These are phyloP conservation scores for Eilema sororculum DNA, from an alignment of 2,888 invertebrate genomes.

Conservation along the genomic window DNA sequence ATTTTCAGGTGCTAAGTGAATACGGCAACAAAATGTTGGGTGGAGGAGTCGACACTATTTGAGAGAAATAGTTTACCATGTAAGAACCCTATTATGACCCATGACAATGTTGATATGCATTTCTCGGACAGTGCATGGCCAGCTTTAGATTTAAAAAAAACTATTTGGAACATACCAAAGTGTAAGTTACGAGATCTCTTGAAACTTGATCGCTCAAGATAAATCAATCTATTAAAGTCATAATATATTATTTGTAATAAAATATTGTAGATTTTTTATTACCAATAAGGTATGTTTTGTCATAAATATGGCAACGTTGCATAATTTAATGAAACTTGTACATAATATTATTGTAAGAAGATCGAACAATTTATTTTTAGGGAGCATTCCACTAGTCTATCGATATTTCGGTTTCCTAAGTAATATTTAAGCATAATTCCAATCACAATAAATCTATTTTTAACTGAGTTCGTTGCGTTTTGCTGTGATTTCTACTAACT, in stretches of 20 bases:
- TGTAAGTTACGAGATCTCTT: conserved; percentile 72
- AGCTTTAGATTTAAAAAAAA: conserved; percentile 45
- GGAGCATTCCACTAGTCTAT: conserved; percentile 68
- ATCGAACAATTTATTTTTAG: conserved; percentile 67
- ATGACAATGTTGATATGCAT: conserved; percentile 47
- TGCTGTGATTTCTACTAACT: conserved; percentile 81
- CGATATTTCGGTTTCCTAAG: conserved; percentile 50
- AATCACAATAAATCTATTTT: conserved; percentile 52
- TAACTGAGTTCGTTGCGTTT: conserved; percentile 63
- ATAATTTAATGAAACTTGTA: conserved; percentile 56
- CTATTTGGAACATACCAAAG: conserved; percentile 78
- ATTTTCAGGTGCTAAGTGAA: conserved; percentile 90
- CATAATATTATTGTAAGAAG: conserved; percentile 53
- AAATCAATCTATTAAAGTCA: conserved; percentile 40
- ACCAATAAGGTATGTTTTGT: conserved; percentile 29
- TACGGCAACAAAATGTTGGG: conserved; percentile 95
- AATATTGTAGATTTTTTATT: conserved; percentile 29
- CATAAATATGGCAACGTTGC: conserved; percentile 38
- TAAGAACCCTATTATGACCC: conserved; percentile 35
- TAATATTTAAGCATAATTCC: conserved; percentile 49
- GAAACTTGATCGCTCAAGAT: conserved; percentile 62
- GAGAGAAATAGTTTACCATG: conserved; percentile 31
- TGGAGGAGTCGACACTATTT: conserved; percentile 79
- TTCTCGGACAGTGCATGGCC: conserved; percentile 33
- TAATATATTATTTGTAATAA: conserved; percentile 30